phyloP scores from a whole-genome alignment of 2,797 vertebrate species.

The Rhabdomys pumilio region DNA sequence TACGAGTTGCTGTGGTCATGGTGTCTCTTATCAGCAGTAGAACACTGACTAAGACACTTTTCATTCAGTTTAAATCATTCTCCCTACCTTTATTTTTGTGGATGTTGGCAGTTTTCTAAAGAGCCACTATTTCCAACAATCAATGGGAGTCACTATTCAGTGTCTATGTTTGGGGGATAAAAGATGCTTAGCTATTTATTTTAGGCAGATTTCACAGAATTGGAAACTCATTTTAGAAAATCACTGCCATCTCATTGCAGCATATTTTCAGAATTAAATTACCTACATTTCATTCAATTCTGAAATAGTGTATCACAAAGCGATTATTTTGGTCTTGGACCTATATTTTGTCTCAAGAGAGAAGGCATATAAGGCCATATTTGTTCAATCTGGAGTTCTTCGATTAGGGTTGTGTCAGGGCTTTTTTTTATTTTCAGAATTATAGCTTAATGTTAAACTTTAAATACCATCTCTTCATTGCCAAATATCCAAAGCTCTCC shows the following conservation, averaged over 20 bases:
- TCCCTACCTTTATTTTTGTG: constrained; percentile 45
- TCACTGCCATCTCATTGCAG: constrained; percentile 42
- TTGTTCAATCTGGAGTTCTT: constrained; percentile 64
- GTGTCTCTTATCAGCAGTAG: background rate
- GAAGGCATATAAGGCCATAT: constrained; percentile 20
- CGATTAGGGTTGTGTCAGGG: background rate
- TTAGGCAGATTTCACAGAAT: constrained; percentile 40
- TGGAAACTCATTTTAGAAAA: constrained; percentile 72
- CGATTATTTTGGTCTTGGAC: constrained; percentile 38
- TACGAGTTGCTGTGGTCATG: background rate
- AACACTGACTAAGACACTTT: background rate
- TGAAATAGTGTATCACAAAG: constrained; percentile 69
- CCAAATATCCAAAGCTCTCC: constrained; percentile 59
- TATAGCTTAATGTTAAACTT: constrained; percentile 67
- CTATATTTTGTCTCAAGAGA: constrained; percentile 58
- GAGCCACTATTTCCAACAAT: constrained; percentile 44
- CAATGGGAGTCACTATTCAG: background rate
- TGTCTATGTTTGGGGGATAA: background rate
- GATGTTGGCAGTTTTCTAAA: constrained; percentile 19
- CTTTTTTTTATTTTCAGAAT: constrained; percentile 36
- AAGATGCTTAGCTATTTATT: constrained; percentile 50
- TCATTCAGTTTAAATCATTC: constrained; percentile 37
- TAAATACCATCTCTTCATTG: constrained; percentile 71
- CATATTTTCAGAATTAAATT: constrained; percentile 65
- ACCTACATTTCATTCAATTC: constrained; percentile 71